phyloP scores from a whole-genome alignment of 2,113 vertebrate genomes.

The Aramus guarauna region DNA sequence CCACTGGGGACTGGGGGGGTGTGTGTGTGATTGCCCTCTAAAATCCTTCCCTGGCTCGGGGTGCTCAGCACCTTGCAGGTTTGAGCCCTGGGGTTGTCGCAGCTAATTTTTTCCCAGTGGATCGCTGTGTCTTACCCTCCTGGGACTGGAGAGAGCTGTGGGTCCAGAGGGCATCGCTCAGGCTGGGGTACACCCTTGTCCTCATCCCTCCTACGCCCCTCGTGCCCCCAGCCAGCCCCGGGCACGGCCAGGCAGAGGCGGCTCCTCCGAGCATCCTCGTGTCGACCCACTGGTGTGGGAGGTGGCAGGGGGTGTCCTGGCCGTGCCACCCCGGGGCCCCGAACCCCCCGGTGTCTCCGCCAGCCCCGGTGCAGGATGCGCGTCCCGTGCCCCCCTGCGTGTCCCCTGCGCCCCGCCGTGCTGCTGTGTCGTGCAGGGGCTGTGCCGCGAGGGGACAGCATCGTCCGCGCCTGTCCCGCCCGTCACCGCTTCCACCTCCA shows the following conservation, averaged over 20 bases:
- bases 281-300: background rate
- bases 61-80: background rate
- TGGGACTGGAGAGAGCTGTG: background rate
- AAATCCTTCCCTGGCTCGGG: background rate
- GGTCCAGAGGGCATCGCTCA: background rate
- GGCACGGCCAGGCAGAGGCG: background rate
- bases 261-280: background rate
- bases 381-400: background rate
- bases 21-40: background rate
- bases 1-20: rapidly evolving
- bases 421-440: background rate
- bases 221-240: background rate
- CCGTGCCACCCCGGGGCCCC: background rate
- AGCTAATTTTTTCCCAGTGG: background rate
- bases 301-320: too few species aligned
- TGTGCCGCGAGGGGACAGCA: slow-evolving; percentile 38
- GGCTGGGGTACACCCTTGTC: background rate
- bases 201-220: background rate
- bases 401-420: background rate
- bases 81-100: background rate
- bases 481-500: background rate
- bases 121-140: background rate
- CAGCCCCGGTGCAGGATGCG: background rate
- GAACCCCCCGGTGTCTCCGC: background rate
- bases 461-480: background rate